These are phyloP conservation scores for Hermaeophaga mercurialis DNA, from an alignment of 2,888 invertebrate species.

Conservation along the genomic window DNA sequence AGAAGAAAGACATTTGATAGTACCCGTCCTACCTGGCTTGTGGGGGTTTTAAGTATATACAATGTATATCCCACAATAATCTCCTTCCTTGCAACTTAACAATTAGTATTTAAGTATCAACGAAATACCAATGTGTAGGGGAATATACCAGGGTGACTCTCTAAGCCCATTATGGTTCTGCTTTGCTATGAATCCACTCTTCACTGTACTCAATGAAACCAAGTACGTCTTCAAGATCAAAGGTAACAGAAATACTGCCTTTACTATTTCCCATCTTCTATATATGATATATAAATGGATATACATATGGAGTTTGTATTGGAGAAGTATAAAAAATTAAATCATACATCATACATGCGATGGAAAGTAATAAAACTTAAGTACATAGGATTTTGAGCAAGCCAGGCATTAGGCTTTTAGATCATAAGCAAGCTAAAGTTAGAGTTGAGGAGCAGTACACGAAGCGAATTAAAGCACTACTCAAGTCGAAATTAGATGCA, in stretches of 20 bases:
- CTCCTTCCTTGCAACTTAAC: too few relatives aligned
- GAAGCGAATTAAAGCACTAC: too few relatives aligned
- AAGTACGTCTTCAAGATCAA: background rate
- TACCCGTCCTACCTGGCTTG: too few relatives aligned
- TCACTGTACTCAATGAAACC: too few relatives aligned
- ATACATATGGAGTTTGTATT: background rate
- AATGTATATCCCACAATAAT: background rate
- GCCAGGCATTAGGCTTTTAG: background rate
- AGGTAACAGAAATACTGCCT: background rate
- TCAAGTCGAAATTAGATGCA: too few relatives aligned
- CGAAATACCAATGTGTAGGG: background rate
- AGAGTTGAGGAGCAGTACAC: too few relatives aligned
- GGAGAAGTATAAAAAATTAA: background rate
- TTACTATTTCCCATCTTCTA: background rate
- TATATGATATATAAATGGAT: background rate
- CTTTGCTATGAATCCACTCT: background rate
- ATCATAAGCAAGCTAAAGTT: background rate
- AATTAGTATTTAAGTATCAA: too few relatives aligned
- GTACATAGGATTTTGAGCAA: background rate
- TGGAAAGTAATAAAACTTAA: background rate
- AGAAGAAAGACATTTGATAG: too few relatives aligned
- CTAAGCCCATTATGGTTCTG: background rate
- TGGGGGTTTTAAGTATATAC: too few relatives aligned
- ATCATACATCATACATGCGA: background rate
- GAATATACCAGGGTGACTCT: background rate